Conservation (phyloP, 2,888 invertebrate species). For the Aleiodes testaceus region DNA sequence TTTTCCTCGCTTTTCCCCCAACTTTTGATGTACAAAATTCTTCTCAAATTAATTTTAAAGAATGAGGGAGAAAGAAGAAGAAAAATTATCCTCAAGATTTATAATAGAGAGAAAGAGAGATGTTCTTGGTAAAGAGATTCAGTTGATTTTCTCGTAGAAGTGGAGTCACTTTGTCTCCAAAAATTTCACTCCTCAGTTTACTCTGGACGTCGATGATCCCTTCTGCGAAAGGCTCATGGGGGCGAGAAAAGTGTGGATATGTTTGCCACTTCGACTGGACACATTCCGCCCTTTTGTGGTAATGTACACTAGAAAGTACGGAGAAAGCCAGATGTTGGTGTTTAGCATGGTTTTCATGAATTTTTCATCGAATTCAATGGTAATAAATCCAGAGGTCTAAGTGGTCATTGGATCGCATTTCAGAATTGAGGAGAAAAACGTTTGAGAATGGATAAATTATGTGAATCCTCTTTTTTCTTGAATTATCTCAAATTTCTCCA, state of each 20-base stretch:
- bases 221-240: background rate
- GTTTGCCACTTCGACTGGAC: slow-evolving; percentile 3
- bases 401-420: background rate
- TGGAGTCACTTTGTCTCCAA: slow-evolving; percentile 16
- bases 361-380: background rate
- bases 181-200: background rate
- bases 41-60: slow-evolving; percentile 40
- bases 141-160: slow-evolving; percentile 4
- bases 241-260: slow-evolving; percentile 6
- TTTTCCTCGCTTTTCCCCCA: slow-evolving; percentile 35
- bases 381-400: background rate
- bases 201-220: background rate
- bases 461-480: too few relatives aligned
- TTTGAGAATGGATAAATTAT: background rate
- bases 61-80: slow-evolving; percentile 41
- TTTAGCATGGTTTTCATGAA: background rate
- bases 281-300: slow-evolving; percentile 15
- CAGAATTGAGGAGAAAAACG: background rate
- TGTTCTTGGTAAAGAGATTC: slow-evolving; percentile 13
- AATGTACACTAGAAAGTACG: background rate
- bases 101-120: background rate
- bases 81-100: slow-evolving; percentile 12
- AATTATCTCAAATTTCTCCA: background rate
- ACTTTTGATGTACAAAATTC: slow-evolving; percentile 35
- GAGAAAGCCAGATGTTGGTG: slow-evolving; percentile 11